Base-by-base conservation (phyloP, 2,113 vertebrate genomes). In the Hypocryptadius cinnamomeus region DNA sequence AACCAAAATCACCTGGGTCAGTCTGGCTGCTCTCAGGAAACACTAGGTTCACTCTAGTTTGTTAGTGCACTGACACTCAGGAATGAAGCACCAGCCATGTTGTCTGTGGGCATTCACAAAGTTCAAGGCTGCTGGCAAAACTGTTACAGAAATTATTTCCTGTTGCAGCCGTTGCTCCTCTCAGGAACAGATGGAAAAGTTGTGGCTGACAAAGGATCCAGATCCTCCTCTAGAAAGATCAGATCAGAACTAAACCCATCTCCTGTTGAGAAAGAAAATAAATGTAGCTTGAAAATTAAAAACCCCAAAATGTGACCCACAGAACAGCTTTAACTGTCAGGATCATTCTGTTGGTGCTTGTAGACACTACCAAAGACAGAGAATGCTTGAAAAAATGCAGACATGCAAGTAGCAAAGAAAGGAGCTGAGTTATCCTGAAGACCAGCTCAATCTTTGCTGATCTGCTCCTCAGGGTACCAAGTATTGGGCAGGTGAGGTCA, bases 261-360 rank as follows among this genome's bases (percentile, higher is more conserved):
- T 61, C 40, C 47, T 40, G 47, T 8, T 69, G 70, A 74, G 47
- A 82, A 82, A 82, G 30, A 48, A 68, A 61, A 53, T 31, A 54
- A 25, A 61, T 23, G 30, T 27, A 61, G 40, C 40, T 54, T 30
- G 15, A 61, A 45, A 74, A 53, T 89, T 60, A 40, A 82, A 82
- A 76, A 76, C 27, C 0, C 30, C 5, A 18, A 61, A 76, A 40
- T 40, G 17, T 0, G 0, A 54, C 47, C 40, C 22, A 54, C 47
- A 40, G 25, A 69, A 54, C 21, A 82, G 54, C 25, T 69, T 89
- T 35, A 54, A 74, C 54, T 19, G 47, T 68, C 40, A 61, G 17
- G 60, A 47, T 74, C 16, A 51, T 82, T 54, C 54, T 39, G 35
- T 40, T 68, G 39, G 15, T 69, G 40, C 40, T 76, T 69, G 40